Evolutionary conservation across 2,113 vertebrate genomes (phyloP), one percentile per base, ranked within the genome.

Genomic region (Nannospalax galili): DNA sequence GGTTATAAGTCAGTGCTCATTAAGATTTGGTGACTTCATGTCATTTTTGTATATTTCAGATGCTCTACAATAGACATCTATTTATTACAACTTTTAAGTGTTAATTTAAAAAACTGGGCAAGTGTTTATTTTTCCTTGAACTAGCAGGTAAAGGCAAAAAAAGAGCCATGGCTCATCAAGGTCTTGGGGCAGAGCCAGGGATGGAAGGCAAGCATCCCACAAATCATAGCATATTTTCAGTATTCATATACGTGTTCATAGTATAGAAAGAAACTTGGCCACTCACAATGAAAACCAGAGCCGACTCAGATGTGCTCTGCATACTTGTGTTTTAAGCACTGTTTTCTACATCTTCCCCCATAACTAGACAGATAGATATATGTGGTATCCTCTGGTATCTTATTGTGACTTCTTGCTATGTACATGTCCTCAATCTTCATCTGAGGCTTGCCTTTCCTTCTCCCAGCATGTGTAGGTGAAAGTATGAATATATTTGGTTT

Each of bases 1-100:
- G 22, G 15, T 80, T 16, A 65, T 67, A 56, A 87, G 72, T 87
- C 69, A 84, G 52, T 74, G n/a, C 28, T 85, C 52, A 72, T 95
- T 92, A 75, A 95, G 93, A 75, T 81, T 62, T 69, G 35, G n/a
- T 48, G 30, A 40, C 56, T 81, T 90, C 12, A 11, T 69, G 14
- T 0, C 69, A n/a, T 87, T 64, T 35, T 72, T 88, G 2, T 73
- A 26, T 48, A 45, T 74, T 79, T 28, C 52, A 65, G 40, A 72
- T 93, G 17, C 70, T 93, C 64, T 80, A 11, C 20, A 56, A 14
- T 56, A 91, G 30, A 64, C 7, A 58, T 75, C 20, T 65, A 75
- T 77, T 79, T 26, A 64, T 70, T 87, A 45, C 88, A 64, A 69
- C 45, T 91, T 90, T 93, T 81, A 62, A 95, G 75, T 84, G 22